A percentile compares a stretch with the other conserved stretches of the same genome.
Conservation (phyloP, 2,113 vertebrate genomes). For the Tringa solitaria region DNA sequence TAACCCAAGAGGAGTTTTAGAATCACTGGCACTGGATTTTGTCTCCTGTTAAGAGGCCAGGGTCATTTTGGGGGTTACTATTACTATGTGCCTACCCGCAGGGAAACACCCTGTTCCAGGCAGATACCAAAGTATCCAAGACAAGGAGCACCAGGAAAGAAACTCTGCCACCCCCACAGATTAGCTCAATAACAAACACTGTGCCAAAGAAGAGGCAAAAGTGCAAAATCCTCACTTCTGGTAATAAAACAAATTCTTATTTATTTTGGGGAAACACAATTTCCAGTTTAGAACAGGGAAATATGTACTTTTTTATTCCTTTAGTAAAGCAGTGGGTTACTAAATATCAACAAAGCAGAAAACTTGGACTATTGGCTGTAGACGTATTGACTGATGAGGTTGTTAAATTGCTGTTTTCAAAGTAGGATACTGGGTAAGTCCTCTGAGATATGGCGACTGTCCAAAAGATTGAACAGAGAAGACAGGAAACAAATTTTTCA, state of each 20-base stretch:
- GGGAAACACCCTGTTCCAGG: neutral
- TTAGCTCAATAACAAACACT: neutral
- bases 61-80: neutral
- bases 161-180: neutral
- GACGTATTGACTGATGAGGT: neutral
- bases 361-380: neutral
- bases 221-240: neutral
- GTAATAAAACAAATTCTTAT: neutral
- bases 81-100: accelerated
- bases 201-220: neutral
- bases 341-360: neutral
- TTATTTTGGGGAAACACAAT: neutral
- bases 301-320: neutral
- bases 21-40: neutral
- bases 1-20: neutral
- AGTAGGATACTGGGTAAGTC: neutral
- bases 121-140: neutral
- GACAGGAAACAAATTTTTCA: slow-evolving; percentile 35
- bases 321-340: neutral
- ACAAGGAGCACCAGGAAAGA: neutral
- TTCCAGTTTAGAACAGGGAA: neutral
- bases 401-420: neutral
- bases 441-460: neutral
- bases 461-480: slow-evolving; percentile 13
- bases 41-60: neutral